Evolutionary conservation across 2,888 invertebrate genomes (phyloP).

Genomic region (Cryptus armator): DNA sequence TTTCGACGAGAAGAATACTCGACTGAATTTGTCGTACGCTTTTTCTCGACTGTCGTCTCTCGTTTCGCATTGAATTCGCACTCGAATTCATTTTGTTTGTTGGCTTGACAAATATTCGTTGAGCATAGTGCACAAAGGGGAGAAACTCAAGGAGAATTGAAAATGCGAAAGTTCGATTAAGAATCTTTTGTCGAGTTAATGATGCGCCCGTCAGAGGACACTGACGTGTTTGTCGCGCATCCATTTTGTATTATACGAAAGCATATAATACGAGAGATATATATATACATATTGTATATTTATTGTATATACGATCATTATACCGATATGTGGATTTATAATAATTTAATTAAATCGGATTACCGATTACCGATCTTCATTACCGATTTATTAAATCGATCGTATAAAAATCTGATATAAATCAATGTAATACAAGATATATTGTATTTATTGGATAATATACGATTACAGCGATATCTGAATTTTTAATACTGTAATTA

Average conservation of each 20-base stretch:
- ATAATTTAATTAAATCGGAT: not conserved
- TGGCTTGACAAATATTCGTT: slow-evolving; percentile 54
- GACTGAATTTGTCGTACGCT: slow-evolving; percentile 29
- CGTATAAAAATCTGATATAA: not conserved
- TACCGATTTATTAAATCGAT: not conserved
- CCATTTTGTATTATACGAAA: not conserved
- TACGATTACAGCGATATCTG: too few relatives aligned
- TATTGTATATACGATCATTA: not conserved
- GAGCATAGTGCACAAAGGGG: not conserved
- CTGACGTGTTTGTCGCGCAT: not conserved
- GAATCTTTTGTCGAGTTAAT: slow-evolving; percentile 17
- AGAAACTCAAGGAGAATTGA: not conserved
- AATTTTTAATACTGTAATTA: too few relatives aligned
- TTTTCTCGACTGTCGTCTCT: slow-evolving; percentile 42
- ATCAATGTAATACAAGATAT: not conserved
- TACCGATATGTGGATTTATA: not conserved
- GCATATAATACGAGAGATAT: not conserved
- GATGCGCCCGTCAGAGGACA: not conserved
- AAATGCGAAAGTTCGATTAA: slow-evolving; percentile 14
- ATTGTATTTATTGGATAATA: too few relatives aligned
- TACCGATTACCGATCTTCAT: too few relatives aligned
- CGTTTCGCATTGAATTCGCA: slow-evolving; percentile 59
- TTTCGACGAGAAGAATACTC: slow-evolving; percentile 35
- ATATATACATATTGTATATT: not conserved
- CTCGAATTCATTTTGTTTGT: slow-evolving; percentile 52